Base-by-base conservation (phyloP, 2,797 vertebrate species). In the Mus minutoides region DNA sequence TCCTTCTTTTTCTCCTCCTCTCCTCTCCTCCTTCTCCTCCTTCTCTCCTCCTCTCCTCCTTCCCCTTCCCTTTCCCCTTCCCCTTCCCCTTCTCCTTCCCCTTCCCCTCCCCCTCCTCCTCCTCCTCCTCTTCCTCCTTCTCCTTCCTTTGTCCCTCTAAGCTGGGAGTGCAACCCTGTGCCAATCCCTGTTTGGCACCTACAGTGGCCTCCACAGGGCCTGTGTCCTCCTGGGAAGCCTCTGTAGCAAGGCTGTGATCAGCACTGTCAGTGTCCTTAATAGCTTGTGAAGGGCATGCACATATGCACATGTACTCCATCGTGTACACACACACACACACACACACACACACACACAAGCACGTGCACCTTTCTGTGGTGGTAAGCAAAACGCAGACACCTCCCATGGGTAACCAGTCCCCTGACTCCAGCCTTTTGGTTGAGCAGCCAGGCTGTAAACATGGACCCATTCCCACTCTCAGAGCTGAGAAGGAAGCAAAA, bases 391-490 rank as follows among this genome's bases (percentile, higher is more conserved):
- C 12, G 40, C 19, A 9, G 16, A 24, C 84, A 4, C 19, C 40
- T 43, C 54, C 29, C 54, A 1, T n/a, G n/a, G 17, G n/a, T 71
- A 71, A 71, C 60, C 78, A 13, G 24, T 52, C 77, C 56, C 73
- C 67, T 13, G 34, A 75, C 22, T 14, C 2, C 29, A 29, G 58
- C 6, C 29, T 85, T 76, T 40, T 62, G 2, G 0, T 29, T 10
- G 24, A 49, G 21, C 43, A 60, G 37, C 90, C 83, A 14, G 31
- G 46, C 80, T 52, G 0, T 75, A 67, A 95, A 79, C 6, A 8
- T 92, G 96, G 96, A 88, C 12, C 83, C 90, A 89, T 60, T 71
- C 46, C 46, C 29, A 10, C 79, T 88, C 84, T 54, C 60, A 16
- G 69, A 37, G 21, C 71, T 46, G 67, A 95, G 89, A 82, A 92